Percentiles rank a stretch among this genome's conserved stretches.
Evolutionary conservation across 2,888 invertebrate species (phyloP).

Genomic region (Prosopocoilus inquinatus): DNA sequence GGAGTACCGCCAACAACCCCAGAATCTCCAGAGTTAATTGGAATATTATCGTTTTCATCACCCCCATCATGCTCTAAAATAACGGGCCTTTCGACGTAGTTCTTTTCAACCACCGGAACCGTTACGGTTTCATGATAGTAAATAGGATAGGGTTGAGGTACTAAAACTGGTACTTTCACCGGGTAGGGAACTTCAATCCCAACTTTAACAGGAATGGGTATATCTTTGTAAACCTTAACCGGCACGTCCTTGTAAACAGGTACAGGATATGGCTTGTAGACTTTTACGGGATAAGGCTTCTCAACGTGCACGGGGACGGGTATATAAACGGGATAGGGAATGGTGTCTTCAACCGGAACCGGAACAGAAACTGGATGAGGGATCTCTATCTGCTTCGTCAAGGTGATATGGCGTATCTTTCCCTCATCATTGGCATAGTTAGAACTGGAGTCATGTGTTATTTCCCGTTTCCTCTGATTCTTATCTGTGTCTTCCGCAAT

Average conservation of each 20-base stretch:
- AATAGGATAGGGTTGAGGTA: conserved; percentile 48
- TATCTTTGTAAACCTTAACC: conserved; percentile 28
- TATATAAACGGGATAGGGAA: conserved; percentile 53
- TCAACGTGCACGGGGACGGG: conserved; percentile 52
- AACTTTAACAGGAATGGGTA: conserved; percentile 45
- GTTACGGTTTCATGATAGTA: conserved; percentile 52
- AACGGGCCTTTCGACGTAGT: conserved; percentile 51
- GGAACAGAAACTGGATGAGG: conserved; percentile 57
- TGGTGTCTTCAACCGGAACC: conserved; percentile 48
- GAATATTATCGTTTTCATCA: background rate
- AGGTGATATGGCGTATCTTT: conserved; percentile 39
- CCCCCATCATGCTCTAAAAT: conserved; percentile 12
- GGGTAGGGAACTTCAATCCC: conserved; percentile 47
- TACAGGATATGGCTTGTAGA: conserved; percentile 55
- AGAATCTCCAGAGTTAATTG: too few species aligned
- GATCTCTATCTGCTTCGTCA: conserved; percentile 53
- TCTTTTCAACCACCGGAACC: conserved; percentile 54
- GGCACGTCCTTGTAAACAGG: conserved; percentile 58
- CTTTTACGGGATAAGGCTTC: conserved; percentile 53
- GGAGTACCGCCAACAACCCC: background rate
- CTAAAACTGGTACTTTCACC: conserved; percentile 42
- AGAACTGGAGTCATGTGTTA: background rate
- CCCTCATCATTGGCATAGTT: background rate
- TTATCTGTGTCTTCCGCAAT: background rate
- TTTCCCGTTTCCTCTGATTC: background rate